phyloP scores from a whole-genome alignment of 2,113 vertebrate genomes.

The Poecilia latipinna region DNA sequence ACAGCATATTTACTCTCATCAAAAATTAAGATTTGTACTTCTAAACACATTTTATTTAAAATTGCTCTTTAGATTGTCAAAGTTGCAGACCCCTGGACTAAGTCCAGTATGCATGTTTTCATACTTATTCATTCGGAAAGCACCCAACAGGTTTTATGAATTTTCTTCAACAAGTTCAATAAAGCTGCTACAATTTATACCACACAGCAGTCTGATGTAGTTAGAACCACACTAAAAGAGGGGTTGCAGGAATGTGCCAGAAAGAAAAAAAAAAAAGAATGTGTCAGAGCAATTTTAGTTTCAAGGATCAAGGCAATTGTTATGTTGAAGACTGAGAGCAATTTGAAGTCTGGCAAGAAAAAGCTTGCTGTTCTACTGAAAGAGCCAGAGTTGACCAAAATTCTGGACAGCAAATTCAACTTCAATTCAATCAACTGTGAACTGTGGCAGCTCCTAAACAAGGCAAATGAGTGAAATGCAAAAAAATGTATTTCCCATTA shows the following conservation, averaged over 20 bases:
- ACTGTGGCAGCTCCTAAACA: constrained; percentile 7
- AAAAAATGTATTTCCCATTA: constrained; percentile 30
- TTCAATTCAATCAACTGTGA: background rate
- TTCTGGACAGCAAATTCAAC: background rate
- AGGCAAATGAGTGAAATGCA: constrained; percentile 18
- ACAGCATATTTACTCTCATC: too few species aligned
- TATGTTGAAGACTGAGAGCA: background rate
- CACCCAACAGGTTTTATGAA: background rate
- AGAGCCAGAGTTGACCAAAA: background rate
- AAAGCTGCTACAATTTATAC: too few species aligned
- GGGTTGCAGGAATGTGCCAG: background rate
- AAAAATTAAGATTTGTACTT: background rate
- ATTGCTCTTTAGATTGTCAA: background rate
- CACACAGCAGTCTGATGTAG: background rate
- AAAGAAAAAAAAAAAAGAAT: too few species aligned
- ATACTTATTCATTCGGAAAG: background rate
- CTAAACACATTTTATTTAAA: background rate
- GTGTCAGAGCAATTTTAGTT: background rate
- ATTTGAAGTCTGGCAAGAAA: background rate
- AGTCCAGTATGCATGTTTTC: background rate
- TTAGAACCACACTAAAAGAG: background rate
- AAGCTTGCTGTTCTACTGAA: background rate
- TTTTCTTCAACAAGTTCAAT: background rate
- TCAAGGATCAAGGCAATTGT: background rate
- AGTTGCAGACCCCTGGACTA: background rate